A percentile compares a stretch with the other conserved stretches of the same genome.
These are phyloP conservation scores for Setophaga coronata DNA, from an alignment of 2,113 vertebrate genomes.

Conservation along the genomic window DNA sequence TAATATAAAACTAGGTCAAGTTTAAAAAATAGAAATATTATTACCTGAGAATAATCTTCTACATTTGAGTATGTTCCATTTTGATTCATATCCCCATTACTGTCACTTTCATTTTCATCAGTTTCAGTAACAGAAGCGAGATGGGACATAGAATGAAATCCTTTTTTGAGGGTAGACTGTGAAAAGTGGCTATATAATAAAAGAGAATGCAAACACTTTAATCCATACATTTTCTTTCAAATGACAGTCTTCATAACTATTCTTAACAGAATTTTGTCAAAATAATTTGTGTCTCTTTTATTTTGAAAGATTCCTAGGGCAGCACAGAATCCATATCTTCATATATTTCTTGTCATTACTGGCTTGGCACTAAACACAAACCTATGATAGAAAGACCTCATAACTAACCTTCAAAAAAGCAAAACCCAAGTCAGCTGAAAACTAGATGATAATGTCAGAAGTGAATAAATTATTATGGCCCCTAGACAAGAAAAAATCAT, in stretches of 20 bases:
- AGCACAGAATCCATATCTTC: background rate
- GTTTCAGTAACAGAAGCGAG: constrained; percentile 76
- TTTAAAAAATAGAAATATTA: background rate
- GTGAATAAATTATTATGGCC: background rate
- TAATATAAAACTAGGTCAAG: background rate
- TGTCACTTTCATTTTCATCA: constrained; percentile 67
- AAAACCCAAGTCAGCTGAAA: background rate
- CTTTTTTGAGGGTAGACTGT: constrained; percentile 56
- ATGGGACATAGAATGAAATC: background rate
- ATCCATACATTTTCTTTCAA: background rate
- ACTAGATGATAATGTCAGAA: background rate
- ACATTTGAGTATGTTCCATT: background rate
- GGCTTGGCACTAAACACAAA: background rate
- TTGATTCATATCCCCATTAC: background rate
- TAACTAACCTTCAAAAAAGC: background rate
- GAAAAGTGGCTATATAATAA: constrained; percentile 59
- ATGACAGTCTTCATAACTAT: background rate
- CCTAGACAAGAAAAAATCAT: background rate
- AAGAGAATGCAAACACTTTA: background rate
- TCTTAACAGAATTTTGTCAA: background rate
- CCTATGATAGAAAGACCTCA: background rate
- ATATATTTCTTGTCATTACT: background rate
- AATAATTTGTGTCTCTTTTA: background rate
- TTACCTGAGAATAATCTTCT: constrained; percentile 73
- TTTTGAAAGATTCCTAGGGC: background rate